Conservation (phyloP, 2,797 vertebrate genomes). For the Lerista edwardsae region DNA sequence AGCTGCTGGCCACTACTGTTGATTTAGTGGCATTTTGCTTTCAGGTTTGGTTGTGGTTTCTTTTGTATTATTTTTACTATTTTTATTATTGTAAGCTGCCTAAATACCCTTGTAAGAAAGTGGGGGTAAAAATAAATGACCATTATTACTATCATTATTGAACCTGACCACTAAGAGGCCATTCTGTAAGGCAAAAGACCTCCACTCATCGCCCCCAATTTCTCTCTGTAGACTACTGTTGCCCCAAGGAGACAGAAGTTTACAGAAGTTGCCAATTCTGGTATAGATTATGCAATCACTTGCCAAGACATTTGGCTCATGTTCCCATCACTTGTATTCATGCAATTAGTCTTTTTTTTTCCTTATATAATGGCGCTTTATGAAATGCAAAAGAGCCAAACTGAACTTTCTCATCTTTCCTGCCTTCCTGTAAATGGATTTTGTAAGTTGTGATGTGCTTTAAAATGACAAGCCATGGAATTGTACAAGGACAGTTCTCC, state of each 20-base stretch:
- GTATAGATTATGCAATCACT: neutral
- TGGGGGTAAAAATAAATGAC: too few species aligned
- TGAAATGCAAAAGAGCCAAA: conserved; percentile 32
- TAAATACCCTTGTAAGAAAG: too few species aligned
- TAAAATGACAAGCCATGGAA: conserved; percentile 15
- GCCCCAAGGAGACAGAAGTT: neutral
- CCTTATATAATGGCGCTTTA: conserved; percentile 29
- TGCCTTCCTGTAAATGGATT: conserved; percentile 31
- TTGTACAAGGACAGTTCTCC: conserved; percentile 40
- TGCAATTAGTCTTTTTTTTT: conserved; percentile 3
- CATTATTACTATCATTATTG: neutral
- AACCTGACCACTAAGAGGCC: neutral
- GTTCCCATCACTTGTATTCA: conserved; percentile 28
- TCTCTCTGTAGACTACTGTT: neutral
- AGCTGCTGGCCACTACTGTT: too few species aligned
- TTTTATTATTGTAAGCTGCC: too few species aligned
- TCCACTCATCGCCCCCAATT: neutral
- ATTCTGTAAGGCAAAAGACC: neutral
- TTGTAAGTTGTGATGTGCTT: conserved; percentile 37
- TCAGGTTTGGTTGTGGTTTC: too few species aligned
- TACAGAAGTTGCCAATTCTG: neutral
- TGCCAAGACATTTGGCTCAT: conserved; percentile 21
- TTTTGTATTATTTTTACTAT: too few species aligned
- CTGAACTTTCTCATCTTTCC: neutral
- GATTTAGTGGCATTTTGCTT: too few species aligned